phyloP scores from a whole-genome alignment of 2,888 invertebrate species.

The Bimastos eiseni region DNA sequence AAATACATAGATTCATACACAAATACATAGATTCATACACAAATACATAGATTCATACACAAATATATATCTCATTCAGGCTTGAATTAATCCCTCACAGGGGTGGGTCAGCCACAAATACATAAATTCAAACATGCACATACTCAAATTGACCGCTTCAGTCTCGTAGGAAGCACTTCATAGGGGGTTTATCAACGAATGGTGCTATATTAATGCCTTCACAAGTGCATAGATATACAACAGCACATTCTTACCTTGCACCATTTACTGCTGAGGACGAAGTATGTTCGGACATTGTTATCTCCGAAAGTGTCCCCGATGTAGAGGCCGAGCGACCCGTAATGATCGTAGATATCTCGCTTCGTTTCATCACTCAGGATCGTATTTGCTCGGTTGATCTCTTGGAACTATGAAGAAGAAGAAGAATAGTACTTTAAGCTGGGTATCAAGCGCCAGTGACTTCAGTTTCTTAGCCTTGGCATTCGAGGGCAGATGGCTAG shows the following conservation, averaged over 20 bases:
- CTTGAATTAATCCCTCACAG: too few relatives aligned
- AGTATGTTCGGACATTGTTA: constrained; percentile 96
- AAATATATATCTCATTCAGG: too few relatives aligned
- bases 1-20: too few relatives aligned
- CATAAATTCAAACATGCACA: too few relatives aligned
- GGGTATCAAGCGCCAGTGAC: too few relatives aligned
- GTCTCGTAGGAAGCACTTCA: not conserved
- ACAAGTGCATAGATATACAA: too few relatives aligned
- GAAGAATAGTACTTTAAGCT: not conserved
- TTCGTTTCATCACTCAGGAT: constrained; percentile 92
- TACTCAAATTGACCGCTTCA: not conserved
- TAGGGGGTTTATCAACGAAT: too few relatives aligned
- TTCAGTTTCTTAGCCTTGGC: too few relatives aligned
- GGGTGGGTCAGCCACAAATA: too few relatives aligned
- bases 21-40: too few relatives aligned
- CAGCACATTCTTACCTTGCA: constrained; percentile 78
- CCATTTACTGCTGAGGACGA: constrained; percentile 93
- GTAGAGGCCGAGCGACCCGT: constrained; percentile 82
- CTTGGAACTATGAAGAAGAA: constrained; percentile 76
- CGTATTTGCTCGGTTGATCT: constrained; percentile 90
- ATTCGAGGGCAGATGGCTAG: too few relatives aligned
- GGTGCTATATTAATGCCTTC: not conserved
- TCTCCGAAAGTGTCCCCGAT: constrained; percentile 98
- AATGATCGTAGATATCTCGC: constrained; percentile 95
- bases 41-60: too few relatives aligned